Evolutionary conservation across 2,888 invertebrate species (phyloP).

Genomic region (Ochropacha duplaris): DNA sequence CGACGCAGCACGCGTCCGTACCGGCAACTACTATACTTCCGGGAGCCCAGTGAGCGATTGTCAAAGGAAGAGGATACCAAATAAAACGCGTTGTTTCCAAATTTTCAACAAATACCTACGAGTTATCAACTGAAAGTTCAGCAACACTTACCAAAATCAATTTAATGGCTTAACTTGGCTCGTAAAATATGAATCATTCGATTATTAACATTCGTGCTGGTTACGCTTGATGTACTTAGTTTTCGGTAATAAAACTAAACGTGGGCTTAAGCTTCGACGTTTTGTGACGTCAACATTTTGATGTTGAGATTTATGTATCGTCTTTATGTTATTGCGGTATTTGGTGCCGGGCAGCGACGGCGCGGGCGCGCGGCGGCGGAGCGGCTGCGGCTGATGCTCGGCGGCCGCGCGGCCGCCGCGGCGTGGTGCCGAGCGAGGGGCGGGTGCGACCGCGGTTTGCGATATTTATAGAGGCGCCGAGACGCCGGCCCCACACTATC

Average conservation of each 20-base stretch:
- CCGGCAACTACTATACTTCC: conserved; percentile 56
- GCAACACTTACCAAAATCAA: neutral
- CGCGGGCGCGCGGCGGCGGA: conserved; percentile 38
- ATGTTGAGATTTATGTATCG: conserved; percentile 53
- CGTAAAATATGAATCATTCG: conserved; percentile 20
- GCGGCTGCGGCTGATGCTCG: conserved; percentile 44
- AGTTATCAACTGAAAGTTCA: neutral
- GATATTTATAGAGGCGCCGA: conserved; percentile 79
- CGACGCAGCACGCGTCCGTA: conserved; percentile 42
- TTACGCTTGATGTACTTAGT: conserved; percentile 28
- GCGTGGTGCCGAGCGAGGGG: conserved; percentile 38
- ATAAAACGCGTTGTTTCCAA: neutral
- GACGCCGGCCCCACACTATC: conserved; percentile 75
- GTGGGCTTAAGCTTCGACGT: conserved; percentile 23
- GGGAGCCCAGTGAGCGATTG: conserved; percentile 54
- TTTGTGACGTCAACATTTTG: conserved; percentile 49
- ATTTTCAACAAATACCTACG: neutral
- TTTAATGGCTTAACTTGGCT: neutral
- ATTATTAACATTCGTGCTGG: conserved; percentile 26
- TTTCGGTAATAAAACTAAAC: conserved; percentile 42
- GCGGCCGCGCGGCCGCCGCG: conserved; percentile 27
- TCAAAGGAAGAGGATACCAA: conserved; percentile 17
- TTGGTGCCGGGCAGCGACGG: conserved; percentile 51
- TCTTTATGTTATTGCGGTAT: conserved; percentile 48
- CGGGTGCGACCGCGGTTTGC: conserved; percentile 36